These are phyloP conservation scores for Molossus alvarezi DNA, from an alignment of 2,797 vertebrate species.

Conservation along the genomic window DNA sequence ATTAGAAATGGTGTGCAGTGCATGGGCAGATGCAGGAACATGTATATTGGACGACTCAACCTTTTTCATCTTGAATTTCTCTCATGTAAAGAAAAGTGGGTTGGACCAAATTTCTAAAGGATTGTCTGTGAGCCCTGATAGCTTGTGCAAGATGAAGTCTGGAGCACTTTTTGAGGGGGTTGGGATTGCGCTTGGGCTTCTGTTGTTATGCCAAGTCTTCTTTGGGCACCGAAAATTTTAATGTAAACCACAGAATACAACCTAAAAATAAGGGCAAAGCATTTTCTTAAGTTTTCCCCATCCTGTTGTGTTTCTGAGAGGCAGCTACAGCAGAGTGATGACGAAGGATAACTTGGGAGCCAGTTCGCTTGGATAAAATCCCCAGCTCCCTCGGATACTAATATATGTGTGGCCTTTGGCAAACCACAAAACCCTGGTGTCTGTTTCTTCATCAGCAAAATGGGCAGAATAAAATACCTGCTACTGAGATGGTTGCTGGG, in stretches of 20 bases:
- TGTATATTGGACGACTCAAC: background rate
- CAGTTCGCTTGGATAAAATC: background rate
- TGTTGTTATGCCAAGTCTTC: background rate
- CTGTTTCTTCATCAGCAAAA: slow-evolving; percentile 18
- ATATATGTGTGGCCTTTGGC: background rate
- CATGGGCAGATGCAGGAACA: background rate
- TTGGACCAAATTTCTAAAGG: background rate
- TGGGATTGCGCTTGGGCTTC: background rate
- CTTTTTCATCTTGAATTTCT: slow-evolving; percentile 1
- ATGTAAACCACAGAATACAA: background rate
- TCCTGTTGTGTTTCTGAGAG: background rate
- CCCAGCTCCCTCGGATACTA: background rate
- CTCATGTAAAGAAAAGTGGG: background rate
- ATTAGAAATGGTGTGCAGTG: background rate
- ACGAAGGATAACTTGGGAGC: background rate
- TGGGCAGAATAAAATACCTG: slow-evolving; percentile 26
- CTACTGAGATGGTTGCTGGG: background rate
- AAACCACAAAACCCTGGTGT: background rate
- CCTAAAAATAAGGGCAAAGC: background rate
- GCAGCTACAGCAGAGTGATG: background rate
- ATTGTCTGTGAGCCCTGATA: background rate
- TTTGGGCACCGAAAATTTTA: slow-evolving; percentile 1
- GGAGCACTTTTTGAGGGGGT: background rate
- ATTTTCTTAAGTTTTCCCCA: background rate
- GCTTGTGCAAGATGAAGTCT: background rate